Percentiles rank a stretch among this genome's conserved stretches.
These are phyloP conservation scores for Beris morrisii DNA, from an alignment of 2,888 invertebrate genomes.

Conservation along the genomic window DNA sequence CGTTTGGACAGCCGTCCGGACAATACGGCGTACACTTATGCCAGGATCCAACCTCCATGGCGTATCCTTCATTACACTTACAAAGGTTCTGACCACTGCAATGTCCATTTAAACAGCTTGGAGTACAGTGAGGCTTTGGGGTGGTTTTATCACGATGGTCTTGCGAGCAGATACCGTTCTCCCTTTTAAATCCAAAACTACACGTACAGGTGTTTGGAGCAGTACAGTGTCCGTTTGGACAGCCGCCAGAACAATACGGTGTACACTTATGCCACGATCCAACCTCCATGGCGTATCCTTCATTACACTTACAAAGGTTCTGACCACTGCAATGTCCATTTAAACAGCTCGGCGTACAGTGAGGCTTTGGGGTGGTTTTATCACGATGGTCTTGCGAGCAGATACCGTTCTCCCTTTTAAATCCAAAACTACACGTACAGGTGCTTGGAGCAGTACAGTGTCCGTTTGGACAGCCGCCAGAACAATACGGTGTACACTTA, in stretches of 20 bases:
- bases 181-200: slow-evolving; percentile 60
- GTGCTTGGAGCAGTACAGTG: slow-evolving; percentile 67
- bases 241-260: slow-evolving; percentile 57
- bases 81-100: slow-evolving; percentile 52
- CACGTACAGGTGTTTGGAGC: slow-evolving; percentile 70
- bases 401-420: slow-evolving; percentile 42
- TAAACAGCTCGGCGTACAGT: slow-evolving; percentile 14
- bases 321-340: slow-evolving; percentile 56
- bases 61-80: slow-evolving; percentile 42
- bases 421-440: slow-evolving; percentile 69
- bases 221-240: slow-evolving; percentile 67
- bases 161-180: slow-evolving; percentile 21
- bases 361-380: neutral
- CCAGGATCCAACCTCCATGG: slow-evolving; percentile 45
- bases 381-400: neutral
- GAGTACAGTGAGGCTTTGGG: neutral
- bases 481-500: slow-evolving; percentile 58
- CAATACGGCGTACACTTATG: slow-evolving; percentile 58
- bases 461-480: slow-evolving; percentile 61
- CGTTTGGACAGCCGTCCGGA: slow-evolving; percentile 60
- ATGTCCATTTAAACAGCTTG: slow-evolving; percentile 49
- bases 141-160: neutral
- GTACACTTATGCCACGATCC: slow-evolving; percentile 50
- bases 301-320: slow-evolving; percentile 42
- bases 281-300: slow-evolving; percentile 46